Evolutionary conservation across 2,888 invertebrate genomes (phyloP).

Genomic region (Keiferia lycopersicella): DNA sequence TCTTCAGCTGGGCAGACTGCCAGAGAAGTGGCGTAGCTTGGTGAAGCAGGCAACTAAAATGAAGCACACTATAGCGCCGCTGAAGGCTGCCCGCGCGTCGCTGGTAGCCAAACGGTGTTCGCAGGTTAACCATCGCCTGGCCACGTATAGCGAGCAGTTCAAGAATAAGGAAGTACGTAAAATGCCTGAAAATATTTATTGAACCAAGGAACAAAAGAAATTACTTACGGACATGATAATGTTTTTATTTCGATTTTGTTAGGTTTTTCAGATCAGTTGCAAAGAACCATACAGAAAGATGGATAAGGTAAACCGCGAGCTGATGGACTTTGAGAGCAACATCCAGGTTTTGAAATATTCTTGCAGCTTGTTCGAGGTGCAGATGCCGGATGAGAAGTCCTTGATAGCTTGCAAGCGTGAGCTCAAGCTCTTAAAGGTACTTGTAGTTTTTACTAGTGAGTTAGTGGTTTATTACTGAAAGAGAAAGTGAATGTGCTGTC

Average conservation of each 20-base stretch:
- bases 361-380: conserved; percentile 92
- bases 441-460: conserved; percentile 10
- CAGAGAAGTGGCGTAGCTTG: conserved; percentile 92
- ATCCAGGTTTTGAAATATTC: conserved; percentile 85
- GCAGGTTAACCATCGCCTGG: conserved; percentile 89
- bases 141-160: conserved; percentile 89
- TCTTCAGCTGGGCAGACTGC: conserved; percentile 85
- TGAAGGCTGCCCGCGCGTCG: conserved; percentile 93
- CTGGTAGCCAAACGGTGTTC: conserved; percentile 91
- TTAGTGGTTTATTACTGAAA: no score
- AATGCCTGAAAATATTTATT: background rate
- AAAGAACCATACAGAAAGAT: conserved; percentile 85
- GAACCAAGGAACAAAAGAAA: no score
- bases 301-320: conserved; percentile 85
- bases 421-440: conserved; percentile 86
- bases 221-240: no score
- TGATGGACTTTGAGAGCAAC: conserved; percentile 85
- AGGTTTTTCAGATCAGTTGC: conserved; percentile 85
- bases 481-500: no score
- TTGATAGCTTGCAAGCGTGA: conserved; percentile 89
- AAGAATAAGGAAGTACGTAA: conserved; percentile 68
- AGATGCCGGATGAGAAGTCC: conserved; percentile 90
- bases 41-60: conserved; percentile 91
- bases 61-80: conserved; percentile 92
- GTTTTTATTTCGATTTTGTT: background rate